These are phyloP conservation scores for Takifugu flavidus DNA, from an alignment of 2,113 vertebrate species.

Conservation along the genomic window DNA sequence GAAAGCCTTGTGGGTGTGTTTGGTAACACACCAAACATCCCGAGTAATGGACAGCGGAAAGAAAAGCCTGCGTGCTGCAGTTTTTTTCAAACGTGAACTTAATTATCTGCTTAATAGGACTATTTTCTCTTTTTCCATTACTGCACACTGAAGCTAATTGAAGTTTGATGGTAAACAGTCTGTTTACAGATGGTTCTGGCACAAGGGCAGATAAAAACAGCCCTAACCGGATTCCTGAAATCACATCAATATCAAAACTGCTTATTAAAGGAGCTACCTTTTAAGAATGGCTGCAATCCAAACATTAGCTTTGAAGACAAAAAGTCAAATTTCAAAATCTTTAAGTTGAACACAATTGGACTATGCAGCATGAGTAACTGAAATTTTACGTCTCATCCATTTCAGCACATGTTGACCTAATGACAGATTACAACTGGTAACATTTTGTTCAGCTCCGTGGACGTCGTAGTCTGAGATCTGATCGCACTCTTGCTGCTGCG, in stretches of 20 bases:
- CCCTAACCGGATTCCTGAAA: not conserved
- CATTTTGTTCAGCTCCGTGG: no score
- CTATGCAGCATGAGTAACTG: no score
- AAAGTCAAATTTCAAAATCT: no score
- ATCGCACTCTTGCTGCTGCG: not conserved
- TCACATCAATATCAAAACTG: no score
- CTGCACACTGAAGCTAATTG: slow-evolving; percentile 30
- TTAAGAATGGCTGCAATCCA: no score
- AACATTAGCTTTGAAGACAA: no score
- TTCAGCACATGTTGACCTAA: no score
- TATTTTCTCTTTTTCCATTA: slow-evolving; percentile 47
- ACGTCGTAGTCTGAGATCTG: no score
- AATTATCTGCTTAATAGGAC: slow-evolving; percentile 43
- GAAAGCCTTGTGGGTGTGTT: slow-evolving; percentile 14
- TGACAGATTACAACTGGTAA: no score
- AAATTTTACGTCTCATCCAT: no score
- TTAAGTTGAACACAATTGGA: no score
- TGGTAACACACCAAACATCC: slow-evolving; percentile 1
- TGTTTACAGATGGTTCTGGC: slow-evolving; percentile 9
- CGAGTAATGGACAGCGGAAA: not conserved
- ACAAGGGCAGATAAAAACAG: slow-evolving; percentile 3
- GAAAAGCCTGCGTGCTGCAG: slow-evolving; percentile 35
- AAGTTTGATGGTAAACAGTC: slow-evolving; percentile 20
- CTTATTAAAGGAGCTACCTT: no score
- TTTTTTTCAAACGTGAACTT: slow-evolving; percentile 32